Evolutionary conservation across 2,888 invertebrate species (phyloP), one percentile per base, ranked within the genome.

Genomic region (Psylliodes chrysocephalus): DNA sequence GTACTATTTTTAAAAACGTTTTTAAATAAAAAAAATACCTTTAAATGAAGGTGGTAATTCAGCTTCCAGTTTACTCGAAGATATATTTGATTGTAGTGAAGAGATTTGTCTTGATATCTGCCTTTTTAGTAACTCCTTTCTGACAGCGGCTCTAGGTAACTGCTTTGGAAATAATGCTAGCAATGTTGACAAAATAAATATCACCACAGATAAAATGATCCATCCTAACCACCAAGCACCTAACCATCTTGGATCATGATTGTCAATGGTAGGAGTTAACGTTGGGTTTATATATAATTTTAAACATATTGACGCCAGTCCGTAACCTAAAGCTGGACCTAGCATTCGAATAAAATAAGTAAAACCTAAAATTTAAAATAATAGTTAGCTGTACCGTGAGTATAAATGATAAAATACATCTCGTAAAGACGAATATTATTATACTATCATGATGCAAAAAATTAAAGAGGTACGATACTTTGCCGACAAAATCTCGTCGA

Each of bases 141-240:
- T 81, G 0, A 88, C 86, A 0, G 86, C 87, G 0, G 90, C 88
- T 47, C 89, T 80, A 0, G 91, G 91, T 52, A 91, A 77, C 4
- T 89, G 88, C 72, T 89, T 88, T 0, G 91, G 91, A 70, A 91
- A 91, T 61, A 91, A 82, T 0, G 89, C 87, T 14, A 91, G 77
- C 1, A 91, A 82, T 10, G 86, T 84, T 0, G 89, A 87, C 7
- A 89, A 86, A 5, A 88, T 66, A 40, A 88, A 83, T 14, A 90
- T 82, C 1, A 88, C 78, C 0, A 85, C 78, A 10, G 87, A 89
- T 40, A 90, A 79, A 12, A 91, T 84, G 17, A 90, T 82, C 89
- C 90, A 91, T 0, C 91, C 91, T 46, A 91, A 76, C 92, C 92
- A 93, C 92, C 92, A 92, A n/a, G 92, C 92, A 0, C 92, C 92